Evolutionary conservation across 2,113 vertebrate genomes (phyloP).

Genomic region (Bubalus kerabau): DNA sequence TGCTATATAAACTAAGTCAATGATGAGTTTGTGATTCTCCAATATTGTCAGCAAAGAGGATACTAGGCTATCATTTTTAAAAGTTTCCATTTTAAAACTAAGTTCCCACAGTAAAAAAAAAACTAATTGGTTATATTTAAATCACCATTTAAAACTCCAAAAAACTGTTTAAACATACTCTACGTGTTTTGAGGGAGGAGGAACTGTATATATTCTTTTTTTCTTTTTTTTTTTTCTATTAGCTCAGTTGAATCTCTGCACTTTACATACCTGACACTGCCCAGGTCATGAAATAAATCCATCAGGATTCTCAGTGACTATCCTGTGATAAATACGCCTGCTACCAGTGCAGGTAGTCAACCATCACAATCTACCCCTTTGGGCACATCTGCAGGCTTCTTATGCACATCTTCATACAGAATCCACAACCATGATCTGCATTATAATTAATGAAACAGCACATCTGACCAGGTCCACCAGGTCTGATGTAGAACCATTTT

Average conservation of each 20-base stretch:
- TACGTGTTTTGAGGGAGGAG: not conserved
- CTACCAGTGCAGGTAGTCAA: not conserved
- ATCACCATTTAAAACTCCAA: constrained; percentile 15
- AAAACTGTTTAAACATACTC: not conserved
- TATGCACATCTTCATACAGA: not conserved
- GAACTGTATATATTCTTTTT: not conserved
- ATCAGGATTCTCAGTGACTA: not conserved
- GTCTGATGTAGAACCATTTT: not conserved
- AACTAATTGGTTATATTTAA: not conserved
- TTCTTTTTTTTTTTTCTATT: not conserved
- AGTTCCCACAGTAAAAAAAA: not conserved
- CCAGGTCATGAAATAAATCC: not conserved
- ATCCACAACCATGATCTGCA: not conserved
- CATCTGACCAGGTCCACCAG: not conserved
- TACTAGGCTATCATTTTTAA: not conserved
- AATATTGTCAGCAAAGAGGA: not conserved
- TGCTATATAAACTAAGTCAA: constrained; percentile 2
- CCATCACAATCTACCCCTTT: not conserved
- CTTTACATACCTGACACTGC: not conserved
- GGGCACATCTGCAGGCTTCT: not conserved
- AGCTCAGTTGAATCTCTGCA: not conserved
- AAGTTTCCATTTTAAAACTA: not conserved
- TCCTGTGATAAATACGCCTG: not conserved
- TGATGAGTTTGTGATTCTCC: not conserved
- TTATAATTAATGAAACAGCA: constrained; percentile 23